These are phyloP conservation scores for Conus betulinus DNA, from an alignment of 1,140 invertebrate genomes.

Conservation along the genomic window DNA sequence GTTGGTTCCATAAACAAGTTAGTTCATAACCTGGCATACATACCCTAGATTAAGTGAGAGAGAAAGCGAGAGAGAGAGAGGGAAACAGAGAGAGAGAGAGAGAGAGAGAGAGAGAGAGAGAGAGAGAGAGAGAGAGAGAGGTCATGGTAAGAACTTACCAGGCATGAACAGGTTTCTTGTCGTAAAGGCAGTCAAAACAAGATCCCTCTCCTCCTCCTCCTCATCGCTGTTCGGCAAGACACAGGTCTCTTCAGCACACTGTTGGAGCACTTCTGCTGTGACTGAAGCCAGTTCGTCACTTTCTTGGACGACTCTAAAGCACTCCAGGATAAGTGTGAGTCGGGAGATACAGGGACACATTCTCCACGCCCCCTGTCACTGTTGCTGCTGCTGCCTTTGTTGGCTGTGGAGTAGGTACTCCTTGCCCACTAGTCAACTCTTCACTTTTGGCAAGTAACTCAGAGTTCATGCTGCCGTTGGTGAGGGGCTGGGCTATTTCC, in stretches of 20 bases:
- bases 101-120: neutral
- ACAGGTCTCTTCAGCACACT: constrained; percentile 78
- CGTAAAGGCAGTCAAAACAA: constrained; percentile 87
- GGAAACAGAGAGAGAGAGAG: neutral
- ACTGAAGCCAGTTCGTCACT: constrained; percentile 67
- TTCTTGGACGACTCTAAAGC: constrained; percentile 50
- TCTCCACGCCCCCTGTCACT: constrained; percentile 16
- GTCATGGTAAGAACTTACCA: constrained; percentile 80
- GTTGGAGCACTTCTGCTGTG: constrained; percentile 61
- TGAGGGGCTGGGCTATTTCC: neutral
- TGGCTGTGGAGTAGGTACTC: constrained; percentile 6
- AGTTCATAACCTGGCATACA: too few relatives aligned
- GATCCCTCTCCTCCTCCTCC: constrained; percentile 83
- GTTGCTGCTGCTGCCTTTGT: constrained; percentile 28
- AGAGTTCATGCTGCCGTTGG: constrained; percentile 30
- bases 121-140: constrained; percentile 6
- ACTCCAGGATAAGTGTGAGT: constrained; percentile 47
- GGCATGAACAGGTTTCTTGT: constrained; percentile 88
- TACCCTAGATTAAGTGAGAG: neutral
- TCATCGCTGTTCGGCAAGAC: constrained; percentile 84
- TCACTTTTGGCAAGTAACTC: constrained; percentile 29
- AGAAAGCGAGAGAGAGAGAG: neutral
- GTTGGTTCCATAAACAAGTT: too few relatives aligned
- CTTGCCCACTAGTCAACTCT: constrained; percentile 21
- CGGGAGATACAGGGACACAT: constrained; percentile 19